Base-by-base conservation (phyloP, 1,140 invertebrate species). In the Eufriesea mexicana region DNA sequence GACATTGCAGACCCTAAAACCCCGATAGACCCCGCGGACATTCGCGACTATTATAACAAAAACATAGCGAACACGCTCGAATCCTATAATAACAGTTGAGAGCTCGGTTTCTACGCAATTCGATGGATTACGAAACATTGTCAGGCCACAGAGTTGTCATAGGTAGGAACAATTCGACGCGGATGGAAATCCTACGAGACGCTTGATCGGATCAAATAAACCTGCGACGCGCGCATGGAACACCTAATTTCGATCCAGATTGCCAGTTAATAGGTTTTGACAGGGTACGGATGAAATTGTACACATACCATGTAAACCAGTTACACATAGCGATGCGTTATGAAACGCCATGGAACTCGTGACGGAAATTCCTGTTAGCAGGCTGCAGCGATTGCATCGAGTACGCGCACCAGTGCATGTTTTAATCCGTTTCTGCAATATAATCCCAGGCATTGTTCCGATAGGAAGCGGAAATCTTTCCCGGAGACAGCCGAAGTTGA, bases 371-470 rank as follows among this genome's bases (percentile, higher is more conserved):
- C 55, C 70, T 55, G 20, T 28, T 23, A 7, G 25, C 28, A 68
- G 80, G 70, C 71, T 78, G 77, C 72, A 64, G 57, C 51, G 57
- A 81, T 78, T 35, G 73, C 59, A 42, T 62, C 35, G 23, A 71
- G 35, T 35, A 35, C 35, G 35, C 35, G 35, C 35, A 35, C 35
- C 25, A 73, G 57, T 45, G 54, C 80, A 73, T 59, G 49, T 79
- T 86, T 86, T 86, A 87, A 87, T 83, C 82, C 79, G 25, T 49
- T 61, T 49, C 57, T 20, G 35, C 75, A 20, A 86, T 80, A 79
- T 87, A 86, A 84, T 84, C 68, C 61, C 61, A 10, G 64, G 49
- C 45, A 81, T 84, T 80, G 72, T 86, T 84, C 49, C 81, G 61
- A 81, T 73, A 78, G 54, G 59, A 76, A 84, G 62, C 70, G 47